Evolutionary conservation across 2,888 invertebrate genomes (phyloP).

Genomic region (Polietes domitor): DNA sequence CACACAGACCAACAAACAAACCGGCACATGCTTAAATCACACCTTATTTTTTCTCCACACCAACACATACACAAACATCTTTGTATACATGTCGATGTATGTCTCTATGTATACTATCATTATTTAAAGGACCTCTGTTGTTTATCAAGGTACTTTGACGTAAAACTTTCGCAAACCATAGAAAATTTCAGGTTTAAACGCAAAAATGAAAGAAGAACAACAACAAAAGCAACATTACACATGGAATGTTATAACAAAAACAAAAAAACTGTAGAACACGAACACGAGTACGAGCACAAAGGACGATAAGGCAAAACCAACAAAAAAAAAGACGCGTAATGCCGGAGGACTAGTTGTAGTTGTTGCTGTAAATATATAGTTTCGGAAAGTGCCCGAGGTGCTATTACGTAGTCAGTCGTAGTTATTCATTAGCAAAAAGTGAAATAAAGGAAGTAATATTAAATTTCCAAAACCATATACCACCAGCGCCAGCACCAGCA

Average conservation of each 20-base stretch:
- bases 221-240: neutral
- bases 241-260: neutral
- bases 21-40: constrained; percentile 19
- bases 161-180: constrained; percentile 19
- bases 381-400: neutral
- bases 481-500: neutral
- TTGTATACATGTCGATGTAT: too few relatives aligned
- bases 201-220: neutral
- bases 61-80: neutral
- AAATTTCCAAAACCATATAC: constrained; percentile 30
- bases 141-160: constrained; percentile 14
- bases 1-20: neutral
- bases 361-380: too few relatives aligned
- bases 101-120: too few relatives aligned
- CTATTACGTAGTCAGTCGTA: constrained; percentile 11
- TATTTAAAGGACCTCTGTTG: constrained; percentile 2
- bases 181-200: constrained; percentile 3
- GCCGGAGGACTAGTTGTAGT: neutral
- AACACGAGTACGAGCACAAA: neutral
- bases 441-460: constrained; percentile 17
- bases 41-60: constrained; percentile 19
- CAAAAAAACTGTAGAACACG: neutral
- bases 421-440: constrained; percentile 36
- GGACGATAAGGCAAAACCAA: neutral
- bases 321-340: neutral